phyloP scores from a whole-genome alignment of 2,797 vertebrate genomes.

The Sebastes iracundus region DNA sequence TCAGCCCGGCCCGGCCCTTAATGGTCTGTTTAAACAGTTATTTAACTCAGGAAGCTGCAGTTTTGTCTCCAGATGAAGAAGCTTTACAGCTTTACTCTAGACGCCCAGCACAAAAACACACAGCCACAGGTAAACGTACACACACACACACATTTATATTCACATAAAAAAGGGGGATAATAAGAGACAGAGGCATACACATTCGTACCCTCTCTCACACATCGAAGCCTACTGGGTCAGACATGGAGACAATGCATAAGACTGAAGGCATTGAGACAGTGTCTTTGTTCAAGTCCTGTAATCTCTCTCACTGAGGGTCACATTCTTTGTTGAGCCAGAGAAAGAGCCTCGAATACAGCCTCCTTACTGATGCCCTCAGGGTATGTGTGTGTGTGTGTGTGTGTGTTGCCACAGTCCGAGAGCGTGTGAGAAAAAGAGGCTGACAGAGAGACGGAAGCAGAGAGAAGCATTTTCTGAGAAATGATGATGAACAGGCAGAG shows the following conservation, averaged over 20 bases:
- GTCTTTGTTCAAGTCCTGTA: constrained; percentile 71
- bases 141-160: neutral
- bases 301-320: constrained; percentile 67
- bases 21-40: constrained; percentile 58
- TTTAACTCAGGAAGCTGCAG: constrained; percentile 53
- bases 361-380: constrained; percentile 53
- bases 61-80: constrained; percentile 30
- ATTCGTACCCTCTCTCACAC: neutral
- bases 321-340: constrained; percentile 69
- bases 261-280: constrained; percentile 59
- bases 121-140: constrained; percentile 15
- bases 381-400: constrained; percentile 7
- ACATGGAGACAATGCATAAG: constrained; percentile 51
- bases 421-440: constrained; percentile 31
- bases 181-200: neutral
- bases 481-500: constrained; percentile 52
- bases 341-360: constrained; percentile 59
- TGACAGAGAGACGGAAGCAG: constrained; percentile 32
- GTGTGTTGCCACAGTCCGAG: neutral
- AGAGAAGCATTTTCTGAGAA: constrained; percentile 58
- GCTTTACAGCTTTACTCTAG: constrained; percentile 20
- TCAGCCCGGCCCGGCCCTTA: constrained; percentile 32
- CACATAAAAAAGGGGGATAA: neutral
- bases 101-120: constrained; percentile 16
- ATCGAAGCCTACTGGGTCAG: constrained; percentile 40